phyloP scores from a whole-genome alignment of 2,888 invertebrate genomes.

The Drosophila emarginata region DNA sequence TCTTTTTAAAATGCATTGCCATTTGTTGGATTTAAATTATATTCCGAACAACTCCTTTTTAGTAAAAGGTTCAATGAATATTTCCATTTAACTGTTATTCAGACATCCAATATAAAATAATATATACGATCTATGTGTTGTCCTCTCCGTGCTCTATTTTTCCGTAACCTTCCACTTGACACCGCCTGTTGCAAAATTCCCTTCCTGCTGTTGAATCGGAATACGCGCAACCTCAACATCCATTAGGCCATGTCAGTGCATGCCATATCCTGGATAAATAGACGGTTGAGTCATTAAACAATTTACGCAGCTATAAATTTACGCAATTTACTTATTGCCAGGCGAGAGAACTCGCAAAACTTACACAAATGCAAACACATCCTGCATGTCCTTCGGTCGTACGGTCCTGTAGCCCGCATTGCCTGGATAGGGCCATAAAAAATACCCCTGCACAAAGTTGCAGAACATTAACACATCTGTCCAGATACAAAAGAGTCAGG shows the following conservation, averaged over 20 bases:
- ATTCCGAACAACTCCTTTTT: too few relatives aligned
- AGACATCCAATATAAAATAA: too few relatives aligned
- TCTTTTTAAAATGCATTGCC: too few relatives aligned
- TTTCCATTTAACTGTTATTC: not conserved
- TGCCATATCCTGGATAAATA: constrained; percentile 61
- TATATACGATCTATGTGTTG: too few relatives aligned
- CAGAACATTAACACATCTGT: constrained; percentile 71
- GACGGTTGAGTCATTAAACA: constrained; percentile 77
- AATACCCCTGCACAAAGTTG: constrained; percentile 54
- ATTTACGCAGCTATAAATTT: constrained; percentile 78
- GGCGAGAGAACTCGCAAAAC: constrained; percentile 35
- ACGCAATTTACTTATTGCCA: constrained; percentile 79
- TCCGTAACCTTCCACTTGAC: constrained; percentile 25
- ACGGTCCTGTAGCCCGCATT: constrained; percentile 20
- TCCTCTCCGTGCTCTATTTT: not conserved
- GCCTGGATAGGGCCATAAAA: constrained; percentile 65
- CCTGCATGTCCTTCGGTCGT: constrained; percentile 20
- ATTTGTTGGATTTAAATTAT: too few relatives aligned
- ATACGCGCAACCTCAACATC: constrained; percentile 42
- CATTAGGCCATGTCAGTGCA: constrained; percentile 66
- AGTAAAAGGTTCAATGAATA: too few relatives aligned
- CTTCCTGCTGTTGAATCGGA: constrained; percentile 28
- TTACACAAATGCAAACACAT: constrained; percentile 12
- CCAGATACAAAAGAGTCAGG: constrained; percentile 54
- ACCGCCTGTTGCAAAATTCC: constrained; percentile 27